Percentiles rank a stretch among this genome's conserved stretches.
Conservation (phyloP, 2,888 invertebrate species). For the Pyrrhosoma nymphula region DNA sequence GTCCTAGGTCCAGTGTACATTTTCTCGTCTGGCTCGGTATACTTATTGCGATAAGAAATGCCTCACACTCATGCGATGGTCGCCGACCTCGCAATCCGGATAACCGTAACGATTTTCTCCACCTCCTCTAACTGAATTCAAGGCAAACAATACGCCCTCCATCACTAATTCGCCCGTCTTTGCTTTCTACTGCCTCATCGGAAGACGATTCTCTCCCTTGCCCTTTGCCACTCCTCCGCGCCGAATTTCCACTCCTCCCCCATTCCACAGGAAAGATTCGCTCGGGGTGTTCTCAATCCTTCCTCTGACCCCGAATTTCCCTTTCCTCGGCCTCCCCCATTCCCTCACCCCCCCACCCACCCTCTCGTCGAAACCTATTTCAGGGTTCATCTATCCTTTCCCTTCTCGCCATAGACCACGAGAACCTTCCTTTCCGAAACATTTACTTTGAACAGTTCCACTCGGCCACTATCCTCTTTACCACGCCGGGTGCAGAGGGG, state of each 20-base stretch:
- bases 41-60: too few species aligned
- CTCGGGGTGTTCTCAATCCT: neutral
- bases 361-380: neutral
- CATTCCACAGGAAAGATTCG: neutral
- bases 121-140: too few species aligned
- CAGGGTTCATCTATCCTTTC: neutral
- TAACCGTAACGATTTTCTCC: too few species aligned
- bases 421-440: slow-evolving; percentile 34
- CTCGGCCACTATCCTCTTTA: neutral
- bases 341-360: neutral
- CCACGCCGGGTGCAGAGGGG: neutral
- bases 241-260: neutral
- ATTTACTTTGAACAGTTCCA: neutral
- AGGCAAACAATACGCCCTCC: too few species aligned
- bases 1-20: too few species aligned
- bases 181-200: too few species aligned
- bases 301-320: neutral
- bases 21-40: too few species aligned
- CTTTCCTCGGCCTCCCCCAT: neutral
- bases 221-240: neutral
- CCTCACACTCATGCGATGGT: too few species aligned
- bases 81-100: too few species aligned
- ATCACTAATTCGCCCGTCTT: too few species aligned
- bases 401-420: neutral
- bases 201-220: neutral